Percentiles rank a stretch among this genome's conserved stretches.
These are phyloP conservation scores for Pagetopsis macropterus DNA, from an alignment of 2,797 vertebrate species.

Conservation along the genomic window DNA sequence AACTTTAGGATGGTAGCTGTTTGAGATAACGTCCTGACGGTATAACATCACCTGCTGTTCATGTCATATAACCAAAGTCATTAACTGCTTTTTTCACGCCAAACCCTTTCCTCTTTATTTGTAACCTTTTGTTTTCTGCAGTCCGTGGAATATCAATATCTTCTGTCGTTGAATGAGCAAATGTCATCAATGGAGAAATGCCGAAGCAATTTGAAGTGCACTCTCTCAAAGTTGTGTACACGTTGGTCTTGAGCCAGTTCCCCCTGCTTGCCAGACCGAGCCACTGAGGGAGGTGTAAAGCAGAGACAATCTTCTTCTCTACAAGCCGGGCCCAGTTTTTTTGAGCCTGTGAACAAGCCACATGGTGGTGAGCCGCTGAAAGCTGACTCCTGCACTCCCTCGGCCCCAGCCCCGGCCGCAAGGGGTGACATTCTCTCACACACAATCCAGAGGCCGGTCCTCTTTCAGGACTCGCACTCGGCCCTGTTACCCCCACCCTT, in stretches of 20 bases:
- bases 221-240: constrained; percentile 25
- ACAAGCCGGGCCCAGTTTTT: constrained; percentile 53
- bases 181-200: constrained; percentile 17
- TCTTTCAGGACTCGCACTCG: constrained; percentile 80
- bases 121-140: not conserved
- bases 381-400: constrained; percentile 78
- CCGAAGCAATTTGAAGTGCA: constrained; percentile 34
- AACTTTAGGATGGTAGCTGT: not conserved
- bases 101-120: not conserved
- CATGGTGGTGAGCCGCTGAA: constrained; percentile 76
- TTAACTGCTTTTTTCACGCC: not conserved
- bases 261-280: constrained; percentile 38
- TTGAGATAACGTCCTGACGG: not conserved
- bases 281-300: constrained; percentile 66
- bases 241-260: constrained; percentile 15
- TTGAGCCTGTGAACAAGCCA: constrained; percentile 72
- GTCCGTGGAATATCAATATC: constrained; percentile 1
- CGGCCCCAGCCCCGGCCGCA: constrained; percentile 64
- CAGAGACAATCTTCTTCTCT: constrained; percentile 54
- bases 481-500: constrained; percentile 78
- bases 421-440: constrained; percentile 83
- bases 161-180: constrained; percentile 10
- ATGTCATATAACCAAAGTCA: not conserved
- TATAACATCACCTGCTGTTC: not conserved
- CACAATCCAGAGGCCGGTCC: constrained; percentile 80